Evolutionary conservation across 2,797 vertebrate species (phyloP).

Genomic region (Glyptemys insculpta): DNA sequence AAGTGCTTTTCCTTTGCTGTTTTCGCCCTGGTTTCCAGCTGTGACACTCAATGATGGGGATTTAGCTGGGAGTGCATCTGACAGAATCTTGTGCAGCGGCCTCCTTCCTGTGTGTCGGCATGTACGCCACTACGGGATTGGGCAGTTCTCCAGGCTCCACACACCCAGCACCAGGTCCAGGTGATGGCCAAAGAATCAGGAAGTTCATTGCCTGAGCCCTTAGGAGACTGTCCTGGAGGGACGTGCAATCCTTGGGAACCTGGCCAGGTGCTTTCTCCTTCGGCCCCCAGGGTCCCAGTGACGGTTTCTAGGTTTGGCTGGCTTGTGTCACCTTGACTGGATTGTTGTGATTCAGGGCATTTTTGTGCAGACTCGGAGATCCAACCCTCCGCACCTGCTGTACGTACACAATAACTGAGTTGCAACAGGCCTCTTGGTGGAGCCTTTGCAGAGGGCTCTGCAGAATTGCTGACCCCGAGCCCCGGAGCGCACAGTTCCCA

Average conservation of each 20-base stretch:
- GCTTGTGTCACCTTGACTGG: background rate
- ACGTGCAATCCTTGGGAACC: rapidly evolving
- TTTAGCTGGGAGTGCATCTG: background rate
- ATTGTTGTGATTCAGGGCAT: rapidly evolving
- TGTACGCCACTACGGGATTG: background rate
- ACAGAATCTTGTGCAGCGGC: background rate
- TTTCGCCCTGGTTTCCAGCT: background rate
- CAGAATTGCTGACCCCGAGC: background rate
- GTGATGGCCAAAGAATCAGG: background rate
- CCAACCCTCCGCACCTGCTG: constrained; percentile 56
- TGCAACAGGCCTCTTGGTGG: background rate
- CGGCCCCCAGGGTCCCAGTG: rapidly evolving
- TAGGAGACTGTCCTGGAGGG: background rate
- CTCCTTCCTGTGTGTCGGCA: background rate
- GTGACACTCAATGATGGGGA: background rate
- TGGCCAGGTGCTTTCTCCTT: rapidly evolving
- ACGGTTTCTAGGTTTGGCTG: background rate
- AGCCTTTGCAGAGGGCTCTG: constrained; percentile 23
- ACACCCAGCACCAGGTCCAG: background rate
- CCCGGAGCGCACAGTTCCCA: constrained; percentile 53
- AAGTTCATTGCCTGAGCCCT: background rate
- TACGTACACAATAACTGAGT: constrained; percentile 41
- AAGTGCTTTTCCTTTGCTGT: rapidly evolving
- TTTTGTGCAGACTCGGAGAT: background rate
- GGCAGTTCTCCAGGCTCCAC: background rate